phyloP scores from a whole-genome alignment of 2,113 vertebrate genomes.

The Ploceus nigricollis region DNA sequence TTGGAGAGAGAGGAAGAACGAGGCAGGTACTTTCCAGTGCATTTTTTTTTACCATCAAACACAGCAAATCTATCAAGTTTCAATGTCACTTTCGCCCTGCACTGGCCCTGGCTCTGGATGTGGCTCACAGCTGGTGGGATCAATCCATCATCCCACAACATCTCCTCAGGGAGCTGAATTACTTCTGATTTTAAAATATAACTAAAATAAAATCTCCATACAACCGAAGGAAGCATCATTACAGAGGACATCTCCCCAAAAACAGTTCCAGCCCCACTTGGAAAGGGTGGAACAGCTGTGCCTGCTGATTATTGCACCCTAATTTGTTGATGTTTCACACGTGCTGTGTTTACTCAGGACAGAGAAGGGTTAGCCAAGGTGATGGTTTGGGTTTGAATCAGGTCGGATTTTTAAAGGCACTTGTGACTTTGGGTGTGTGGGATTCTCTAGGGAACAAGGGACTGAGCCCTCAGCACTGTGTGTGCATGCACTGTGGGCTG shows the following conservation, averaged over 20 bases:
- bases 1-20: not conserved
- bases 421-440: accelerated
- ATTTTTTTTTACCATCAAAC: accelerated
- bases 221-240: not conserved
- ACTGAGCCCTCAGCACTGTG: accelerated
- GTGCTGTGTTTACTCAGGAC: not conserved
- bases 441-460: not conserved
- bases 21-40: not conserved
- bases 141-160: not conserved
- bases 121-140: not conserved
- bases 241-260: not conserved
- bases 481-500: accelerated
- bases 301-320: not conserved
- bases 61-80: accelerated
- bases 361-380: not conserved
- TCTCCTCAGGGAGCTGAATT: not conserved
- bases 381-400: not conserved
- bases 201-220: not conserved
- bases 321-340: not conserved
- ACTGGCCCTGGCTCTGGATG: not conserved
- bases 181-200: not conserved
- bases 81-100: not conserved
- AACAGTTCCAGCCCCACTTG: not conserved
- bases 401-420: accelerated
- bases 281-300: not conserved